phyloP scores from a whole-genome alignment of 2,797 vertebrate species.

The Platalea minor region DNA sequence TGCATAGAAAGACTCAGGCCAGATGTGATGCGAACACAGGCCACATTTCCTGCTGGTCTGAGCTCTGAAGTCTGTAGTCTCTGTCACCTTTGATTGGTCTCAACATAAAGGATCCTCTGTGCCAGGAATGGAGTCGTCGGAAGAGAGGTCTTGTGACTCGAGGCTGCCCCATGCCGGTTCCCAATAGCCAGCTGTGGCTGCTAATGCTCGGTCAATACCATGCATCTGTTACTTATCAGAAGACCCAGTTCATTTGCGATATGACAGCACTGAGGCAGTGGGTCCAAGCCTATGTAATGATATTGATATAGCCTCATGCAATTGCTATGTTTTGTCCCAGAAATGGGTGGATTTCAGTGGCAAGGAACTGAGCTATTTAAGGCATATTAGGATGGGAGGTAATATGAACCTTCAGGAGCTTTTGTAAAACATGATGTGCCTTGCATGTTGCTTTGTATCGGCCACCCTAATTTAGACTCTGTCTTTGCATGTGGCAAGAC shows the following conservation, averaged over 20 bases:
- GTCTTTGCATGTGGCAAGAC: neutral
- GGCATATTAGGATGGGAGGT: neutral
- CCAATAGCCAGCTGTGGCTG: neutral
- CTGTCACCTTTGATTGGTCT: too few species aligned
- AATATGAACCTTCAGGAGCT: neutral
- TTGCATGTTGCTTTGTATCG: neutral
- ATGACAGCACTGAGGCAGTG: fast-evolving
- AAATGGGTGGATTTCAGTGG: neutral
- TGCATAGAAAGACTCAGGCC: neutral
- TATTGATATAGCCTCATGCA: fast-evolving
- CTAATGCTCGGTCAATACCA: neutral
- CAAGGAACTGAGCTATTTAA: neutral
- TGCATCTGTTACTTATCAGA: neutral
- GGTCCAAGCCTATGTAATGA: neutral
- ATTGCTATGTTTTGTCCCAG: neutral
- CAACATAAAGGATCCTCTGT: neutral
- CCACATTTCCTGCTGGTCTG: neutral
- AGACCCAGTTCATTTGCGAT: neutral
- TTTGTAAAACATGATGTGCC: neutral
- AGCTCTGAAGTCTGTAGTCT: neutral
- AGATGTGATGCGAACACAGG: fast-evolving
- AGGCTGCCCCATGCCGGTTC: neutral
- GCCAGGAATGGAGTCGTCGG: neutral
- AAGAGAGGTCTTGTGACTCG: neutral
- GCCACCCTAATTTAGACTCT: neutral